Percentiles rank a stretch among this genome's conserved stretches.
These are phyloP conservation scores for Sipha flava DNA, from an alignment of 1,140 invertebrate genomes.

Conservation along the genomic window DNA sequence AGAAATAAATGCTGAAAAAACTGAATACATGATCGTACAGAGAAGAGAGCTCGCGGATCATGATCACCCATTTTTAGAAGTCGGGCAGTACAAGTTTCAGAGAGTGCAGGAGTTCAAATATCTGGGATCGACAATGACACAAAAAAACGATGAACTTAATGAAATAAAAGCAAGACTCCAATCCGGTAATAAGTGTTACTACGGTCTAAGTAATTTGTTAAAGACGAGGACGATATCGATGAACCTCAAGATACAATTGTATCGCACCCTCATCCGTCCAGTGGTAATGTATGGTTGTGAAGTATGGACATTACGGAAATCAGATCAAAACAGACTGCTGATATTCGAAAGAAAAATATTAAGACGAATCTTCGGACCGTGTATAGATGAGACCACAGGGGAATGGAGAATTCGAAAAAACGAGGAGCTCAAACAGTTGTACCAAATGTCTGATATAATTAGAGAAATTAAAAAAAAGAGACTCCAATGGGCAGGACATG, in stretches of 20 bases:
- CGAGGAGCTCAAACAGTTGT: too few relatives aligned
- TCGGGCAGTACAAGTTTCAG: background rate
- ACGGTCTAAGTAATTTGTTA: slow-evolving; percentile 1
- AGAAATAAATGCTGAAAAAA: background rate
- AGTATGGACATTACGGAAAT: slow-evolving; percentile 4
- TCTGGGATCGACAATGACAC: background rate
- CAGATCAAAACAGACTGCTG: slow-evolving; percentile 5
- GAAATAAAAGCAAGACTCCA: background rate
- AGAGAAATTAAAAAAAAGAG: background rate
- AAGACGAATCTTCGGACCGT: slow-evolving; percentile 23
- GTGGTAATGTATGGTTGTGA: too few relatives aligned
- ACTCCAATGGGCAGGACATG: background rate
- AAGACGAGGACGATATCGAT: background rate
- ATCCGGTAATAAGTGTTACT: background rate
- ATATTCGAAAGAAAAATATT: too few relatives aligned
- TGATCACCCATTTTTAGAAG: background rate
- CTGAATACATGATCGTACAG: background rate
- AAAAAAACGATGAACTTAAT: background rate
- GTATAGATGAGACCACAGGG: background rate
- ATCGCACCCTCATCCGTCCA: background rate
- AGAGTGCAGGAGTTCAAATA: background rate
- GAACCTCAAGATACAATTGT: slow-evolving; percentile 14
- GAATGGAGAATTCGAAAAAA: slow-evolving; percentile 13
- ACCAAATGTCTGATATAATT: background rate
- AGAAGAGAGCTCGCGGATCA: background rate